Base-by-base conservation (phyloP, 2,797 vertebrate genomes). In the Sternotherus odoratus region DNA sequence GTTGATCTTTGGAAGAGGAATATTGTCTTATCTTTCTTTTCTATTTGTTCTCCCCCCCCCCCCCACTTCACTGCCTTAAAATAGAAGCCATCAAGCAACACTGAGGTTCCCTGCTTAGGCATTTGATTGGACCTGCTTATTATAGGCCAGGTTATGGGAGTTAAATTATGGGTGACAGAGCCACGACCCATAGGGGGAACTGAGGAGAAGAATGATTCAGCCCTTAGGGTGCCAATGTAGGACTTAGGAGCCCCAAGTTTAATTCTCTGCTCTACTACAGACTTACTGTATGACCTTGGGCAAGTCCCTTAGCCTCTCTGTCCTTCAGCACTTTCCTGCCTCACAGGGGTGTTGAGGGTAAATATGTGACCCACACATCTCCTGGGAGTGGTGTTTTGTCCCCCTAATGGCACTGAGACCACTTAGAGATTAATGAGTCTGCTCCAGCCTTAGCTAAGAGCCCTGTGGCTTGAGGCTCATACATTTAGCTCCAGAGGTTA, bases 1-100 rank as follows among this genome's bases (percentile, higher is more conserved):
- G 46, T 91, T 93, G 30, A 54, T 83, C 39, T 89, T 23, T 72
- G 54, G 23, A 91, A 80, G 24, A 39, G 17, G 57, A 88, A 66
- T 84, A 60, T 53, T 75, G 5, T 78, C 19, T 85, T 86, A 49
- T 63, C 63, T 63, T 48, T 46, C 79, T 49, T 39, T 48, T 50
- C 60, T 48, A 43, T 85, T 86, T 79, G 2, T 82, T 89, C n/a
- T 51, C 63, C 23, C 19, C 66, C 53, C 4, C 69, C 23, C 51
- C 13, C 26, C 12, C n/a, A 36, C 9, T 87, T 89, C 49, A 48
- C 1, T 26, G 33, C 23, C 53, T 74, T 8, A 79, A 77, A 79
- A 84, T 30, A 50, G 88, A 11, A 7, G 49, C 2, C 16, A 28
- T 84, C 0, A 1, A 78, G 28, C 4, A 87, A 1, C 48, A 66